These are phyloP conservation scores for Ostrea edulis DNA, from an alignment of 1,140 invertebrate genomes.

Conservation along the genomic window DNA sequence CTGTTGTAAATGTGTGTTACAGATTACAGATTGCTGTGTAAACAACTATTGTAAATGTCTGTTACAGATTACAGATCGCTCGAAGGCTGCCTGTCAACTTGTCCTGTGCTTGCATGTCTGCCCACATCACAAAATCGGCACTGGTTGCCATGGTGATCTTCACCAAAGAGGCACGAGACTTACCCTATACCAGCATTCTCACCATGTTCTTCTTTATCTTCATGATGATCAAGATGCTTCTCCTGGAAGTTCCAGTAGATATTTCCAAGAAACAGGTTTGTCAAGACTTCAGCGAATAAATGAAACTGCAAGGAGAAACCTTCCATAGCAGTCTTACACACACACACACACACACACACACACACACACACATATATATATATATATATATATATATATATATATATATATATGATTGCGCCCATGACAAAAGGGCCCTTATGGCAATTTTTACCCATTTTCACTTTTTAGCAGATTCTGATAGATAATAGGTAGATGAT, in stretches of 20 bases:
- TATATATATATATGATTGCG: too few relatives aligned
- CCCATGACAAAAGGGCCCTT: too few relatives aligned
- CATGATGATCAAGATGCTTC: slow-evolving; percentile 51
- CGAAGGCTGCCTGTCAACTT: slow-evolving; percentile 58
- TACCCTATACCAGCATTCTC: slow-evolving; percentile 43
- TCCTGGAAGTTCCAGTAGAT: slow-evolving; percentile 42
- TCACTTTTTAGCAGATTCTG: too few relatives aligned
- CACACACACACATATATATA: too few relatives aligned
- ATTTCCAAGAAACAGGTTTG: slow-evolving; percentile 42
- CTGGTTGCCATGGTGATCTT: slow-evolving; percentile 46
- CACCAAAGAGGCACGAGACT: slow-evolving; percentile 19
- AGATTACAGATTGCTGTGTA: not conserved
- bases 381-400: too few relatives aligned
- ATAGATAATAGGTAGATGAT: too few relatives aligned
- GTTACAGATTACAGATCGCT: slow-evolving; percentile 58
- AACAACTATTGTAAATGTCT: not conserved
- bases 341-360: too few relatives aligned
- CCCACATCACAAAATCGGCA: slow-evolving; percentile 48
- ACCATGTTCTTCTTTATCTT: slow-evolving; percentile 52
- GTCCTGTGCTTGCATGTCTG: slow-evolving; percentile 54
- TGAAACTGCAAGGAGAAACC: too few relatives aligned
- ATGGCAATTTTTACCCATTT: too few relatives aligned
- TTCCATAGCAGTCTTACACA: too few relatives aligned
- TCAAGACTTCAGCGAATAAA: not conserved
- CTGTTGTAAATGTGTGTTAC: too few relatives aligned